Conservation (phyloP, 2,113 vertebrate species). For the Nycticryphes semicollaris region DNA sequence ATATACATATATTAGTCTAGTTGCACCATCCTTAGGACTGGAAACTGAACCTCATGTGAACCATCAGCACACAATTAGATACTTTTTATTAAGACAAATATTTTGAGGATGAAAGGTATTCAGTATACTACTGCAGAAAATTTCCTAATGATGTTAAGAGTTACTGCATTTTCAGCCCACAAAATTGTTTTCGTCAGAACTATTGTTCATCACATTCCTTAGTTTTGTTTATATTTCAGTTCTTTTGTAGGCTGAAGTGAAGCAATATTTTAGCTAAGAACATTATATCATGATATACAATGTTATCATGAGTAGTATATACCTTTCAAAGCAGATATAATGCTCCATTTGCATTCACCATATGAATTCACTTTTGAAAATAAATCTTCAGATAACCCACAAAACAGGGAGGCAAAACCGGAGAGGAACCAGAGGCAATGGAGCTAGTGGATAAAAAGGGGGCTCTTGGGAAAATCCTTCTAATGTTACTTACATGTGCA, state of each 20-base stretch:
- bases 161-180: neutral
- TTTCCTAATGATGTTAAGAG: slow-evolving; percentile 4
- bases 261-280: slow-evolving; percentile 32
- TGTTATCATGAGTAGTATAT: slow-evolving; percentile 22
- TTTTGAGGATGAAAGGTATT: neutral
- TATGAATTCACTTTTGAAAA: slow-evolving; percentile 48
- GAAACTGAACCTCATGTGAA: neutral
- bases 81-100: slow-evolving; percentile 32
- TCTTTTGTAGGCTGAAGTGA: neutral
- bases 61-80: neutral
- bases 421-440: slow-evolving; percentile 3
- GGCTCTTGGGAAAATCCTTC: slow-evolving; percentile 32
- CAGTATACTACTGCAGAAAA: neutral
- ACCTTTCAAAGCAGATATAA: slow-evolving; percentile 52
- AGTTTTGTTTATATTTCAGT: slow-evolving; percentile 49
- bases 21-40: neutral
- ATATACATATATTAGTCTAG: neutral
- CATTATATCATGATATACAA: neutral
- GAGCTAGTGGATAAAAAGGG: neutral
- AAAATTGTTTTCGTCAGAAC: slow-evolving; percentile 42
- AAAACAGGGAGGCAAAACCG: slow-evolving; percentile 6
- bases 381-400: slow-evolving; percentile 53
- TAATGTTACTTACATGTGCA: neutral
- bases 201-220: neutral
- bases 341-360: slow-evolving; percentile 44